Conservation (phyloP, 2,797 vertebrate species). For the Harpagifer antarcticus region DNA sequence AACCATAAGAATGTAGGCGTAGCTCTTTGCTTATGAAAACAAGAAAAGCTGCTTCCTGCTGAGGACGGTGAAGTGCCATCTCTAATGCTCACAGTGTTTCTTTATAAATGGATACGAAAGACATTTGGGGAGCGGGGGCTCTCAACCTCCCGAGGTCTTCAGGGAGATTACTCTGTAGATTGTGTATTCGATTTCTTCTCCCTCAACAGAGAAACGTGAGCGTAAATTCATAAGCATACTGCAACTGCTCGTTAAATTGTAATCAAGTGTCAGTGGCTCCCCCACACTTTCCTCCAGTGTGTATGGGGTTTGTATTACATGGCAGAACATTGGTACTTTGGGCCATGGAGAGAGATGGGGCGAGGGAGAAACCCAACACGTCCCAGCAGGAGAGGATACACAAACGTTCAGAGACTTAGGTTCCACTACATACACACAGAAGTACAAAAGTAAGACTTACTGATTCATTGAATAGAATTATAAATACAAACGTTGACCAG, state of each 20-base stretch:
- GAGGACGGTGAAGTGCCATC: background rate
- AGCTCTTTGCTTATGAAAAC: conserved; percentile 1
- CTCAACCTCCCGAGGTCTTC: conserved; percentile 11
- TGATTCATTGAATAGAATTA: background rate
- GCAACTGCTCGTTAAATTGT: conserved; percentile 64
- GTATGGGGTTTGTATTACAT: conserved; percentile 64
- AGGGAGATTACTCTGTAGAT: conserved; percentile 36
- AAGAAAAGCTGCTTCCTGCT: background rate
- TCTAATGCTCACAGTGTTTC: background rate
- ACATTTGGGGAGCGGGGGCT: background rate
- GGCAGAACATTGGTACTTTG: conserved; percentile 60
- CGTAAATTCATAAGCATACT: conserved; percentile 68
- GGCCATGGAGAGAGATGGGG: conserved; percentile 42
- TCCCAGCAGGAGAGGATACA: conserved; percentile 31
- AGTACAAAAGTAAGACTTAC: background rate
- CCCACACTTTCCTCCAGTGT: conserved; percentile 38
- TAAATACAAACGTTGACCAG: no score
- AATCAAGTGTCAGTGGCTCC: conserved; percentile 60
- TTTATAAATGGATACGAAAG: background rate
- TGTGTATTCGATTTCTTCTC: conserved; percentile 12
- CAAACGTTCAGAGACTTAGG: conserved; percentile 17
- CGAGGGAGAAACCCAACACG: conserved; percentile 62
- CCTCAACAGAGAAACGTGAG: conserved; percentile 30
- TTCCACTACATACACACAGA: background rate
- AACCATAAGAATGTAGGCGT: background rate